phyloP scores from a whole-genome alignment of 2,797 vertebrate genomes.

The Moxostoma hubbsi region DNA sequence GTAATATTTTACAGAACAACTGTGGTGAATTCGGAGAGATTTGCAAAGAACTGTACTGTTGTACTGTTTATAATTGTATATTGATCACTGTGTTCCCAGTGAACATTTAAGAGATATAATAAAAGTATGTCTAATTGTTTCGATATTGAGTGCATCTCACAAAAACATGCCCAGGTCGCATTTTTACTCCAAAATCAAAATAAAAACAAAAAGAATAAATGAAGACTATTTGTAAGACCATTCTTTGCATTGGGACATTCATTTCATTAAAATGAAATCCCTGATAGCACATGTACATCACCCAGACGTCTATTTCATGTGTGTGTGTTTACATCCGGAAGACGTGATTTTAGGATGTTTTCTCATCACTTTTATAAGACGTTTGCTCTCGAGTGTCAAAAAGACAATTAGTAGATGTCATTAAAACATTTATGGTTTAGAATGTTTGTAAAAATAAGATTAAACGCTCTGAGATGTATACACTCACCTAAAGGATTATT shows the following conservation, averaged over 20 bases:
- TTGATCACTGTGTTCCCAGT: background rate
- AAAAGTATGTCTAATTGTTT: background rate
- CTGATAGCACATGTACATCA: too few relatives aligned
- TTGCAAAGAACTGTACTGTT: background rate
- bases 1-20: slow-evolving; percentile 2
- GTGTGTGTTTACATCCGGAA: too few relatives aligned
- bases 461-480: too few relatives aligned
- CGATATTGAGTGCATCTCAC: background rate
- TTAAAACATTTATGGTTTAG: too few relatives aligned
- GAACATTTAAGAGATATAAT: background rate
- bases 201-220: background rate
- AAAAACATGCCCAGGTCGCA: background rate
- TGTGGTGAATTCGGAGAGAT: background rate
- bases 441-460: too few relatives aligned
- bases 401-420: too few relatives aligned
- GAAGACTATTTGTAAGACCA: background rate
- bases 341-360: too few relatives aligned
- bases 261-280: too few relatives aligned
- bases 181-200: background rate
- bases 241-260: background rate
- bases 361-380: too few relatives aligned
- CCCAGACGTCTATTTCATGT: too few relatives aligned
- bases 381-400: too few relatives aligned
- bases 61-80: background rate
- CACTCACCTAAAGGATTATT: too few relatives aligned